Conservation (phyloP, 2,113 vertebrate species). For the Sphyrna mokarran region DNA sequence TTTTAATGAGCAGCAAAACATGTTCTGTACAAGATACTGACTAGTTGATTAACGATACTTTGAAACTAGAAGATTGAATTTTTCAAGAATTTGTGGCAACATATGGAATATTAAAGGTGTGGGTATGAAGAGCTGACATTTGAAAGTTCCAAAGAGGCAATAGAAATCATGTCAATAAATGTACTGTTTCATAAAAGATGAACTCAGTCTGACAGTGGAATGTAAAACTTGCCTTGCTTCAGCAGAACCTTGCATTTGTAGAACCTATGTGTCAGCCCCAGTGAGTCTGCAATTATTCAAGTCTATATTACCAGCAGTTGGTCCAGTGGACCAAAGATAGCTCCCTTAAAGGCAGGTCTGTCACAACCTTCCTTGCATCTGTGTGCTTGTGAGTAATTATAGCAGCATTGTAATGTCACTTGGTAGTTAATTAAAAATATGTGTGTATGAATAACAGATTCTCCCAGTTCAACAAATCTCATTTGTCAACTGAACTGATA, state of each 20-base stretch:
- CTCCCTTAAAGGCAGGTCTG: constrained; percentile 25
- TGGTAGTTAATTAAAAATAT: constrained; percentile 32
- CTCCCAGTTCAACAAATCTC: constrained; percentile 35
- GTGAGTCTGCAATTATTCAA: constrained; percentile 34
- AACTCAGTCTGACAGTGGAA: not conserved
- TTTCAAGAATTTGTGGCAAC: not conserved
- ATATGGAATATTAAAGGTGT: not conserved
- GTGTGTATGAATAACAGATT: constrained; percentile 3
- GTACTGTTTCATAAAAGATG: not conserved
- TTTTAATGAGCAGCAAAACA: constrained; percentile 33
- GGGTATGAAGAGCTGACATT: constrained; percentile 12
- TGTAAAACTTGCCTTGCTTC: not conserved
- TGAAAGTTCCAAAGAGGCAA: not conserved
- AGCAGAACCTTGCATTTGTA: constrained; percentile 4
- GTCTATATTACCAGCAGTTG: constrained; percentile 21
- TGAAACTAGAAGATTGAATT: not conserved
- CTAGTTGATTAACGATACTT: constrained; percentile 29
- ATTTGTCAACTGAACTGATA: constrained; percentile 31
- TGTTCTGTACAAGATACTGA: not conserved
- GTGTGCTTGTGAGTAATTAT: constrained; percentile 35
- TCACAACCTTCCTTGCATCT: constrained; percentile 20
- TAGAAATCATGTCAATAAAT: constrained; percentile 10
- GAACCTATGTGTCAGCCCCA: not conserved
- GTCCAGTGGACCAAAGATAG: constrained; percentile 27
- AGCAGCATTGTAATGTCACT: constrained; percentile 35